Conservation (phyloP, 2,113 vertebrate genomes). For the Dromaius novaehollandiae region DNA sequence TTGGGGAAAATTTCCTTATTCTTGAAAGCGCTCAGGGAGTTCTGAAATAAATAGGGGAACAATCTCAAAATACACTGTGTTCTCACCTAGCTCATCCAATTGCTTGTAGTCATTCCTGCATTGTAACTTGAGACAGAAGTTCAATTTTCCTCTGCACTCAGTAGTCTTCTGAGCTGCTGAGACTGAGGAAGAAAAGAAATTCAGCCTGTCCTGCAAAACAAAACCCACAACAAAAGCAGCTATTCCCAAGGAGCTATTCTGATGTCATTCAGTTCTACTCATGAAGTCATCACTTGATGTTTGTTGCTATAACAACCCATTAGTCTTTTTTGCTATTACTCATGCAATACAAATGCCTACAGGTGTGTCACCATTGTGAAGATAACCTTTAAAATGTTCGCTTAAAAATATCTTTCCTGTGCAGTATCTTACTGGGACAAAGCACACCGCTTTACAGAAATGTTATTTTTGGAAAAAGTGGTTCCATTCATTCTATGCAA, state of each 20-base stretch:
- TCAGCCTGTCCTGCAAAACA: background rate
- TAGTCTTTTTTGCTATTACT: background rate
- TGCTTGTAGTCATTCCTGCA: background rate
- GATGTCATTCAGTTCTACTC: conserved; percentile 32
- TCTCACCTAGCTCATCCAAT: background rate
- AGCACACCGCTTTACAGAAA: background rate
- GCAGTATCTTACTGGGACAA: background rate
- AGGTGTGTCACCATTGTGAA: conserved; percentile 12
- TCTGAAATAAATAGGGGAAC: background rate
- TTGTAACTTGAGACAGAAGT: rapidly evolving
- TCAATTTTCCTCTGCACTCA: background rate
- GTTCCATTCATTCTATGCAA: background rate
- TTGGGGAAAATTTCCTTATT: rapidly evolving
- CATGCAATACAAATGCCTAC: background rate
- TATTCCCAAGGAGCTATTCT: background rate
- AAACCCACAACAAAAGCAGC: background rate
- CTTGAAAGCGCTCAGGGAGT: background rate
- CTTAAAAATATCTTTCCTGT: background rate
- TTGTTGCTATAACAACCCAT: conserved; percentile 34
- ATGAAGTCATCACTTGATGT: background rate
- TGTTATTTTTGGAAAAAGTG: background rate
- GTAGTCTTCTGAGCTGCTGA: background rate
- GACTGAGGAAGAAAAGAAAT: background rate
- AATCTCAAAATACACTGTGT: background rate
- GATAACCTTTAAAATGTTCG: background rate